A percentile compares a stretch with the other conserved stretches of the same genome.
Evolutionary conservation across 2,113 vertebrate genomes (phyloP).

Genomic region (Callipepla californica): DNA sequence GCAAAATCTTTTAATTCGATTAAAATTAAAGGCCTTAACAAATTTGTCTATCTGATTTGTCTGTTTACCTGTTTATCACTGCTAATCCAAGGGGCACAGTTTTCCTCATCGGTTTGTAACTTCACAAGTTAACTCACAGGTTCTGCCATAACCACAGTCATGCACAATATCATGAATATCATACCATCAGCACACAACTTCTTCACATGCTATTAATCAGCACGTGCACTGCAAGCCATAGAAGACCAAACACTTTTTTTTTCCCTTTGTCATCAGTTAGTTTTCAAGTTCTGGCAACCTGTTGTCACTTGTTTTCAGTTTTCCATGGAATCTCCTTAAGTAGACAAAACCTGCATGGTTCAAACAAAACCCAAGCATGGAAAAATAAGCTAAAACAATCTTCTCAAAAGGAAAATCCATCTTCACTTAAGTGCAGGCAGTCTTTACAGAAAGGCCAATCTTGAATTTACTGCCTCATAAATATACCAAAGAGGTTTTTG

Average conservation of each 20-base stretch:
- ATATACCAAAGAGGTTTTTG: conserved; percentile 13
- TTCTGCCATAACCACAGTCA: neutral
- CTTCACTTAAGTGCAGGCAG: conserved; percentile 32
- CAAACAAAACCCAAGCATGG: neutral
- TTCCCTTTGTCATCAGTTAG: neutral
- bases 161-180: neutral
- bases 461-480: conserved; percentile 32
- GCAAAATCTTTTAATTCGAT: neutral
- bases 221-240: neutral
- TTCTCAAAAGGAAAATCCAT: conserved; percentile 36
- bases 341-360: neutral
- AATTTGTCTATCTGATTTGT: conserved; percentile 24
- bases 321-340: neutral
- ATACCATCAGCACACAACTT: neutral
- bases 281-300: neutral
- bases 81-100: neutral
- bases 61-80: conserved; percentile 18
- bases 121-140: neutral
- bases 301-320: neutral
- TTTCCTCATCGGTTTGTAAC: neutral
- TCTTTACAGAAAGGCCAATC: neutral
- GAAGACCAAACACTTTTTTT: neutral
- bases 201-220: neutral
- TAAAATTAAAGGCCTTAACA: neutral
- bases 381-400: neutral